Conservation (phyloP, 1,140 invertebrate species). For the Lasioglossum baleicum region DNA sequence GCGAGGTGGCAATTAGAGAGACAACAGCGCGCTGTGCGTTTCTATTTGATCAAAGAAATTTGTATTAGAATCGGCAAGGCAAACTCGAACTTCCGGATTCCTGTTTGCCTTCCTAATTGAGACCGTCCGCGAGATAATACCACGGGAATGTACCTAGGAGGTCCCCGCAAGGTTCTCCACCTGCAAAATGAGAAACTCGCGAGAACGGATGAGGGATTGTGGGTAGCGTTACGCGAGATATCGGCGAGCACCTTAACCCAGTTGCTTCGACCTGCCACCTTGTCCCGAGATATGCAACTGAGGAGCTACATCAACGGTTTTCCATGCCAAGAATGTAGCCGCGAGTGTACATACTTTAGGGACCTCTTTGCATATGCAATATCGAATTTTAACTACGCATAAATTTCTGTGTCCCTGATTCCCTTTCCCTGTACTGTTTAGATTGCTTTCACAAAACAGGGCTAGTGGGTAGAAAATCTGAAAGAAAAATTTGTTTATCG, state of each 20-base stretch:
- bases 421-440: too few relatives aligned
- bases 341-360: constrained; percentile 26
- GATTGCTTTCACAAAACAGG: too few relatives aligned
- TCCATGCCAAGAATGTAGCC: constrained; percentile 31
- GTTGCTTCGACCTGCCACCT: constrained; percentile 3
- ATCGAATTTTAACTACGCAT: not conserved
- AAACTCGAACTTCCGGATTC: constrained; percentile 26
- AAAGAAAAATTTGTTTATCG: too few relatives aligned
- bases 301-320: constrained; percentile 21
- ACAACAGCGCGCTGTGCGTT: too few relatives aligned
- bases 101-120: constrained; percentile 40
- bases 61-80: not conserved
- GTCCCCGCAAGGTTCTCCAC: not conserved
- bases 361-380: not conserved
- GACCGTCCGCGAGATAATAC: constrained; percentile 32
- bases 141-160: not conserved
- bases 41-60: too few relatives aligned
- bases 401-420: not conserved
- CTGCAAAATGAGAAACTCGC: constrained; percentile 7
- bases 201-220: constrained; percentile 26
- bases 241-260: constrained; percentile 34
- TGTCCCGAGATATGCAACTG: not conserved
- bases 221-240: constrained; percentile 33
- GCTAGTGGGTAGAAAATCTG: too few relatives aligned
- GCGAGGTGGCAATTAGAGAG: too few relatives aligned